Evolutionary conservation across 2,888 invertebrate genomes (phyloP).

Genomic region (Balanococcus diminutus): DNA sequence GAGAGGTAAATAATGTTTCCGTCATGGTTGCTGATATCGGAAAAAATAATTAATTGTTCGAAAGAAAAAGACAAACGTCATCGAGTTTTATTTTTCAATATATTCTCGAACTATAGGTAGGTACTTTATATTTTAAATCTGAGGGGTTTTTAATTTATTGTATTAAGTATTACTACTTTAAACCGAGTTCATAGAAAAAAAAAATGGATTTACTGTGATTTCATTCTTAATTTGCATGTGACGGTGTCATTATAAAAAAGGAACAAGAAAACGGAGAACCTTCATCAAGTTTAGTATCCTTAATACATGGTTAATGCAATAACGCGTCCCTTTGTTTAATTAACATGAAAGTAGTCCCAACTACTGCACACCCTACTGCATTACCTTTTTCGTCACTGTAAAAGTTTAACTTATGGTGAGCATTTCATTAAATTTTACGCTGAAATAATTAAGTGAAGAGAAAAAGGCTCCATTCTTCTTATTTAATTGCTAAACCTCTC

Average conservation of each 20-base stretch:
- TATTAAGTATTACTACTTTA: neutral
- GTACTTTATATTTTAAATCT: neutral
- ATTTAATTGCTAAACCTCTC: conserved; percentile 36
- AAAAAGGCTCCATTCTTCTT: conserved; percentile 25
- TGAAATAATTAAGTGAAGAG: conserved; percentile 34
- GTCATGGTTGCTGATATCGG: neutral
- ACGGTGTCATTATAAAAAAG: conserved; percentile 32
- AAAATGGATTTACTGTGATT: neutral
- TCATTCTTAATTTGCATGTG: conserved; percentile 31
- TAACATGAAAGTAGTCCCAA: conserved; percentile 39
- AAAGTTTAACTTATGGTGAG: conserved; percentile 41
- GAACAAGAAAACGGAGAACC: conserved; percentile 5
- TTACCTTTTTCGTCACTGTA: conserved; percentile 29
- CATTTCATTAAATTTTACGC: conserved; percentile 40
- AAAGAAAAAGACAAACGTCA: neutral
- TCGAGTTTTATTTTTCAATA: neutral
- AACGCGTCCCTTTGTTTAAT: conserved; percentile 37
- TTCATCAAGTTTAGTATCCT: conserved; percentile 37
- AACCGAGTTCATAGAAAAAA: neutral
- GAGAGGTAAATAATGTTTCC: neutral
- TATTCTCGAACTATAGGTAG: neutral
- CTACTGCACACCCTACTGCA: neutral
- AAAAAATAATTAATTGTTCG: neutral
- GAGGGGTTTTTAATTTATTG: neutral
- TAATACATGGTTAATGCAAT: conserved; percentile 40